phyloP scores from a whole-genome alignment of 2,888 invertebrate genomes.

The Cryptus armator region DNA sequence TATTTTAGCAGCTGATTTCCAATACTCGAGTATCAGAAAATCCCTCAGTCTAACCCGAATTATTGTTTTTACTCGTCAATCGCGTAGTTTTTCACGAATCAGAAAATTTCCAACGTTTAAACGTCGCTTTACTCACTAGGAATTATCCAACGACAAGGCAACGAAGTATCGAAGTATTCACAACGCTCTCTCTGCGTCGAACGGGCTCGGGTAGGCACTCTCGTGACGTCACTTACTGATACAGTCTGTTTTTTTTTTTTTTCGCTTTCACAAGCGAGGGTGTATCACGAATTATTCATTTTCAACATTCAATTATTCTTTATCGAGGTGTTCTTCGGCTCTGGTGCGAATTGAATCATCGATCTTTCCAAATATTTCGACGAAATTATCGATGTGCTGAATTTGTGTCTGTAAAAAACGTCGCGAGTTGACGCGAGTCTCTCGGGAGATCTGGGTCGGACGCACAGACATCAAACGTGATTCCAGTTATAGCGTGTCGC shows the following conservation, averaged over 20 bases:
- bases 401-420: not conserved
- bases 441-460: conserved; percentile 38
- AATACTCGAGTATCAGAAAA: conserved; percentile 13
- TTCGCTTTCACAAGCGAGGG: conserved; percentile 47
- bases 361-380: not conserved
- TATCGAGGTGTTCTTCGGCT: not conserved
- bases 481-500: conserved; percentile 4
- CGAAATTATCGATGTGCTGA: conserved; percentile 8
- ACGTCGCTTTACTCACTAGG: not conserved
- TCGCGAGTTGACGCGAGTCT: not conserved
- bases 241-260: conserved; percentile 68
- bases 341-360: not conserved
- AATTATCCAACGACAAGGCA: not conserved
- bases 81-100: not conserved
- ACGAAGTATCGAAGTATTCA: conserved; percentile 52
- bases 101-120: conserved; percentile 4
- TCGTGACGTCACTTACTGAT: conserved; percentile 78
- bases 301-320: conserved; percentile 58
- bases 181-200: conserved; percentile 73
- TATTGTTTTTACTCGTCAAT: not conserved
- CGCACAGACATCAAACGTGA: conserved; percentile 26
- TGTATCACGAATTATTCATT: conserved; percentile 56
- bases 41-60: not conserved
- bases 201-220: conserved; percentile 46
- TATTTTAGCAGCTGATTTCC: conserved; percentile 79